Percentiles rank a stretch among this genome's conserved stretches.
phyloP scores from a whole-genome alignment of 2,113 vertebrate species.

The Neodon shergylaensis region DNA sequence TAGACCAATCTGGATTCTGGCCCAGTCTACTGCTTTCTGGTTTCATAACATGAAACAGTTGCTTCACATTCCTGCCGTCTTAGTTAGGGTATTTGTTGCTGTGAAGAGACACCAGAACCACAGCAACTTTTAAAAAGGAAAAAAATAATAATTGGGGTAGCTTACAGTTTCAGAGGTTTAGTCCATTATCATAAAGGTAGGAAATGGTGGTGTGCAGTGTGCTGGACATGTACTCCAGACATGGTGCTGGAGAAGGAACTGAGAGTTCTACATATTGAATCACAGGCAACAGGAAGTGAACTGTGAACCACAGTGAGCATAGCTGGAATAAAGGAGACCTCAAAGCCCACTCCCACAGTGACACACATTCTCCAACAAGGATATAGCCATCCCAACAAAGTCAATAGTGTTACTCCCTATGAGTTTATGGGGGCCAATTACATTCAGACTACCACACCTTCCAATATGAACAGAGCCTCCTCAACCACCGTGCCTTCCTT shows the following conservation, averaged over 20 bases:
- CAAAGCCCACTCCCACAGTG: neutral
- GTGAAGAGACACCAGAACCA: too few relatives aligned
- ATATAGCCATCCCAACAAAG: neutral
- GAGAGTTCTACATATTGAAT: neutral
- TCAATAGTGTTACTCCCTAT: neutral
- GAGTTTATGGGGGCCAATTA: neutral
- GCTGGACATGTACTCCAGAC: neutral
- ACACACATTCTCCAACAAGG: neutral
- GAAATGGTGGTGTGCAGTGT: neutral
- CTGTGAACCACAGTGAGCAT: neutral
- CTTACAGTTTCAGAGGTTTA: neutral
- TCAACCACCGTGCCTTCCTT: neutral
- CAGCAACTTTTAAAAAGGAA: neutral
- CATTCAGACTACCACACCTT: too few relatives aligned
- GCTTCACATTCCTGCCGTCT: neutral
- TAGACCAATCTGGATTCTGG: neutral
- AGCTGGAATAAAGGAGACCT: neutral
- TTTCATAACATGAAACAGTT: neutral
- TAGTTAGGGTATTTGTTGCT: too few relatives aligned
- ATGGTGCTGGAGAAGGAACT: neutral
- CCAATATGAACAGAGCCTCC: neutral
- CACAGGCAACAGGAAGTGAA: neutral
- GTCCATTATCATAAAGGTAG: neutral
- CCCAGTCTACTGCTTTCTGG: neutral
- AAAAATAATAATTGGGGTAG: neutral